Evolutionary conservation across 2,888 invertebrate species (phyloP).

Genomic region (Lymantria monacha): DNA sequence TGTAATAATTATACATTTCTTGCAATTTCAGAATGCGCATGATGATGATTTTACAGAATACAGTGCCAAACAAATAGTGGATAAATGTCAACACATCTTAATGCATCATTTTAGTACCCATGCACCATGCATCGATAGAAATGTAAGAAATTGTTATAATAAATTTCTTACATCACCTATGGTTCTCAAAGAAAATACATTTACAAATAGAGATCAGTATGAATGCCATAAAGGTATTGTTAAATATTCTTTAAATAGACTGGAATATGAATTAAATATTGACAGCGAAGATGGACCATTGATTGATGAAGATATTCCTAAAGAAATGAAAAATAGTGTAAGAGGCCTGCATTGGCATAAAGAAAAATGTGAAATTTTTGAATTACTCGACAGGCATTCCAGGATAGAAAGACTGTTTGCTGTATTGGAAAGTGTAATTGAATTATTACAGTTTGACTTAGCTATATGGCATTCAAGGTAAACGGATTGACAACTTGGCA

Average conservation of each 20-base stretch:
- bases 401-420: constrained; percentile 77
- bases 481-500: background rate
- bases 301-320: constrained; percentile 55
- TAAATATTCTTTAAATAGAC: constrained; percentile 65
- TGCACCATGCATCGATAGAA: constrained; percentile 58
- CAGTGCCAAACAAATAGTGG: constrained; percentile 49
- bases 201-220: constrained; percentile 58
- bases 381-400: constrained; percentile 55
- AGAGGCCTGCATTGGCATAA: constrained; percentile 68
- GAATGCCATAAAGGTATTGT: constrained; percentile 58
- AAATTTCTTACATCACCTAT: constrained; percentile 62
- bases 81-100: constrained; percentile 61
- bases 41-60: constrained; percentile 53
- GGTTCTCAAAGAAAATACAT: constrained; percentile 55
- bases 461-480: constrained; percentile 81
- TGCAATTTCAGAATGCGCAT: constrained; percentile 70
- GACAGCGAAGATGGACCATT: constrained; percentile 60
- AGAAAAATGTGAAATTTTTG: constrained; percentile 67
- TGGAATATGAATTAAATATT: constrained; percentile 60
- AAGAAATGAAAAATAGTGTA: constrained; percentile 58
- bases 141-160: constrained; percentile 56
- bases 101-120: constrained; percentile 61
- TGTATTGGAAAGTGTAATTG: constrained; percentile 72
- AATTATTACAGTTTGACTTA: constrained; percentile 80
- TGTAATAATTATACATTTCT: too few species aligned